A percentile compares a stretch with the other conserved stretches of the same genome.
Conservation (phyloP, 2,888 invertebrate species). For the Adelognathus sp. region DNA sequence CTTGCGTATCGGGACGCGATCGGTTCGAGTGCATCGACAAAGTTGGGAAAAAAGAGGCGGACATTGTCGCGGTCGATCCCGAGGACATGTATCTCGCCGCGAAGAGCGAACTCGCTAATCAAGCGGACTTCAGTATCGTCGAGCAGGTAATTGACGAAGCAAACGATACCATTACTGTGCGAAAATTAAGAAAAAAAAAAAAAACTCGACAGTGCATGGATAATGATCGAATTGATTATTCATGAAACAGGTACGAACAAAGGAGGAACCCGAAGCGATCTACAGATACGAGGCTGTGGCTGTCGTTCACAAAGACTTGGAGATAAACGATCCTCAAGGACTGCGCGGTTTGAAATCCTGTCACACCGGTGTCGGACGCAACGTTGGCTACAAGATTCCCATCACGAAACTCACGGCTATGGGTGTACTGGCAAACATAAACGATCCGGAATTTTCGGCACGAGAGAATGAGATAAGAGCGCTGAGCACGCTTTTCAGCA, state of each 20-base stretch:
- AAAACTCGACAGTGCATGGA: not conserved
- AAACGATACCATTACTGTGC: too few species aligned
- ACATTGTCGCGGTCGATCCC: conserved; percentile 91
- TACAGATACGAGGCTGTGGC: conserved; percentile 91
- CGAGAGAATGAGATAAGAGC: conserved; percentile 92
- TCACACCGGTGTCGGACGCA: conserved; percentile 93
- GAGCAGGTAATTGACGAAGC: conserved; percentile 70
- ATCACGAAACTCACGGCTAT: conserved; percentile 89
- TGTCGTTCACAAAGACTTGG: conserved; percentile 89
- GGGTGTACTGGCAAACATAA: conserved; percentile 86
- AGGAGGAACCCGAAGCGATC: conserved; percentile 87
- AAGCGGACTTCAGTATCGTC: conserved; percentile 72
- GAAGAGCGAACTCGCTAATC: conserved; percentile 77
- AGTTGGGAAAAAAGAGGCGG: conserved; percentile 90
- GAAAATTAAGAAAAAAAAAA: not conserved
- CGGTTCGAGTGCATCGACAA: conserved; percentile 90
- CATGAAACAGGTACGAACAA: conserved; percentile 85
- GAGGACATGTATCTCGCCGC: conserved; percentile 94
- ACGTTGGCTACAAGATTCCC: conserved; percentile 94
- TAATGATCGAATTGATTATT: not conserved
- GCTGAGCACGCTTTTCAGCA: conserved; percentile 89
- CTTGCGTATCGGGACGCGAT: conserved; percentile 88
- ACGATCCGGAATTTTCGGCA: conserved; percentile 87
- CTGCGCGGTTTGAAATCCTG: conserved; percentile 91
- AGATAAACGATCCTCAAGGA: conserved; percentile 86